Percentiles rank a stretch among this genome's conserved stretches.
Conservation (phyloP, 2,888 invertebrate species). For the Halictus quadricinctus region DNA sequence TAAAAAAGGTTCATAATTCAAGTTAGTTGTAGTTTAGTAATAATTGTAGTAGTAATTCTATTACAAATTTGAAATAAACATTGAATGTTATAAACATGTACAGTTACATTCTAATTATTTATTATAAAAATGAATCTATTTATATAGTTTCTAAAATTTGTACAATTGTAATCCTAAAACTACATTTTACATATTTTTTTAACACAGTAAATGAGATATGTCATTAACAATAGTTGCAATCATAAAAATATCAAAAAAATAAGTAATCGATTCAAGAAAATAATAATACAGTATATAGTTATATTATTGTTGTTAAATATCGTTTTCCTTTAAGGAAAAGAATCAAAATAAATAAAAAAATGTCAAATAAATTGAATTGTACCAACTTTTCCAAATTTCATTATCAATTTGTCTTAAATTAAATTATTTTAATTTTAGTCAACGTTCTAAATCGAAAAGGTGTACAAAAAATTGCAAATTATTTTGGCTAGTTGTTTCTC, state of each 20-base stretch:
- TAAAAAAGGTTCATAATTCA: background rate
- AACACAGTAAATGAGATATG: constrained; percentile 7
- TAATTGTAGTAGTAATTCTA: background rate
- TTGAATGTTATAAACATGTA: background rate
- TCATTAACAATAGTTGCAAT: background rate
- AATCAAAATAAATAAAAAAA: constrained; percentile 2
- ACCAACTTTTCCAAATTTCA: background rate
- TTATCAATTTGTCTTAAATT: background rate
- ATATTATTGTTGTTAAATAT: background rate
- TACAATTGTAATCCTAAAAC: constrained; percentile 24
- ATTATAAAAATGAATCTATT: constrained; percentile 20
- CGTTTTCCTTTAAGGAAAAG: background rate
- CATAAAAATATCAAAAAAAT: background rate
- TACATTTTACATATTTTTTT: constrained; percentile 17
- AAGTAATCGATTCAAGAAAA: background rate
- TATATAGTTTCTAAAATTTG: constrained; percentile 5
- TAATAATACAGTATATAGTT: background rate
- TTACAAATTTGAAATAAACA: background rate
- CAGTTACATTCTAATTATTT: constrained; percentile 18
- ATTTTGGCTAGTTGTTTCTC: background rate
- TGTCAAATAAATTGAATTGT: background rate
- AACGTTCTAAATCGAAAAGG: background rate
- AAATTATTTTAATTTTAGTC: background rate
- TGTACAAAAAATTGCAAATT: background rate
- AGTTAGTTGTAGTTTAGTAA: background rate